These are phyloP conservation scores for Tapera naevia DNA, from an alignment of 2,797 vertebrate genomes.

Conservation along the genomic window DNA sequence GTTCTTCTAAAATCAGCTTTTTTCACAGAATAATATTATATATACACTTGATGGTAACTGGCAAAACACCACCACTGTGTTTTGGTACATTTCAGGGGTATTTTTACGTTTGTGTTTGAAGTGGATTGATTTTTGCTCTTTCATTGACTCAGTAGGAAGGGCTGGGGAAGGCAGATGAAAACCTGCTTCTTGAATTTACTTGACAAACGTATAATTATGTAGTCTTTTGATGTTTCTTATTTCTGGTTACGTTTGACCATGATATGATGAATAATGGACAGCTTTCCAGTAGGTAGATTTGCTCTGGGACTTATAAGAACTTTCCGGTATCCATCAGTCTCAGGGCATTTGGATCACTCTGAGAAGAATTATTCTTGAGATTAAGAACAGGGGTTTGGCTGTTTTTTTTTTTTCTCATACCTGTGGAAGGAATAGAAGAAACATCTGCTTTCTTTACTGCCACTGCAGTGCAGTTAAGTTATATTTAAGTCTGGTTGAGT, in stretches of 20 bases:
- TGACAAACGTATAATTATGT: slow-evolving; percentile 10
- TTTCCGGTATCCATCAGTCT: not conserved
- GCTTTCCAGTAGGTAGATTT: not conserved
- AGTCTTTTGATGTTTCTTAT: slow-evolving; percentile 35
- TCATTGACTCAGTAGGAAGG: slow-evolving; percentile 23
- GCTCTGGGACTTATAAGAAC: slow-evolving; percentile 4
- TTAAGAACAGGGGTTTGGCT: not conserved
- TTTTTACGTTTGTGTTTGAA: slow-evolving; percentile 8
- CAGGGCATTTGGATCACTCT: not conserved
- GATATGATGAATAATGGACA: slow-evolving; percentile 20
- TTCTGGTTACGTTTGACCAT: slow-evolving; percentile 42
- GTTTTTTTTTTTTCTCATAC: not conserved
- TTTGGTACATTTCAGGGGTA: not conserved
- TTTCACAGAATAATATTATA: not conserved
- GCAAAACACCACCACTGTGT: not conserved
- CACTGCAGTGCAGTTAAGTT: not conserved
- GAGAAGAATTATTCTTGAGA: slow-evolving; percentile 21
- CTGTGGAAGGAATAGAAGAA: not conserved
- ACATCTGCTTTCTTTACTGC: not conserved
- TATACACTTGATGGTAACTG: not conserved
- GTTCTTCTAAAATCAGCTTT: not conserved
- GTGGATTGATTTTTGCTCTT: not conserved
- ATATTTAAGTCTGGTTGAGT: not conserved
- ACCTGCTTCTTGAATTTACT: slow-evolving; percentile 28
- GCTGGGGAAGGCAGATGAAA: slow-evolving; percentile 7